A percentile compares a stretch with the other conserved stretches of the same genome.
phyloP scores from a whole-genome alignment of 1,140 invertebrate genomes.

The Drosophila subobscura region DNA sequence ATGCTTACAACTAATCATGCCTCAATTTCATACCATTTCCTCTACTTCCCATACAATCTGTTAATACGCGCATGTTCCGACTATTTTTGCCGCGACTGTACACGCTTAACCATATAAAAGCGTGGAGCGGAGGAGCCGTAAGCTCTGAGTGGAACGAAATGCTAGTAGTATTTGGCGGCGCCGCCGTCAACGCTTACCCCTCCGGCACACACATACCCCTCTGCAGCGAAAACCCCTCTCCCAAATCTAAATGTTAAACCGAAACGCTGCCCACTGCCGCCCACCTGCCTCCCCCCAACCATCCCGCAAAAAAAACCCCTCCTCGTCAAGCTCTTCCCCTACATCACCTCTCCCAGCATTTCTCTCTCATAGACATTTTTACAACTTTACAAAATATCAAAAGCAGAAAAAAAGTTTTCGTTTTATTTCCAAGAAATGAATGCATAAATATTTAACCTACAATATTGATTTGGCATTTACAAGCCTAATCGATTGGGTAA shows the following conservation, averaged over 20 bases:
- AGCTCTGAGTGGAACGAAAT: conserved; percentile 76
- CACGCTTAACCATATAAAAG: conserved; percentile 73
- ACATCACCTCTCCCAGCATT: neutral
- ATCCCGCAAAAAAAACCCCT: conserved; percentile 12
- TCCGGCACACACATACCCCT: conserved; percentile 1
- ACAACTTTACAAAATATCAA: conserved; percentile 33
- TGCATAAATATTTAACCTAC: conserved; percentile 33
- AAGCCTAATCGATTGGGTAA: conserved; percentile 54
- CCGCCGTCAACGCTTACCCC: conserved; percentile 41
- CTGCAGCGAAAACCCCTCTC: neutral
- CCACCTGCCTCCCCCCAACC: conserved; percentile 44
- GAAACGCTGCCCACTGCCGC: conserved; percentile 38
- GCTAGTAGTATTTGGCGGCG: conserved; percentile 78
- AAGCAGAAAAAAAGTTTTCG: neutral
- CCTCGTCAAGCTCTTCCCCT: no score
- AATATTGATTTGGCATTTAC: conserved; percentile 55
- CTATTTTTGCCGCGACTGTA: conserved; percentile 81
- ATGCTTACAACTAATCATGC: conserved; percentile 2
- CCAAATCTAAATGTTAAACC: neutral
- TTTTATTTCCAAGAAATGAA: neutral
- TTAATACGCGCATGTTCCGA: conserved; percentile 59
- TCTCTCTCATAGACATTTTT: conserved; percentile 24
- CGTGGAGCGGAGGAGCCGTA: conserved; percentile 64
- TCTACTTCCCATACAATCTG: conserved; percentile 9
- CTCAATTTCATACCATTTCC: neutral